Percentiles rank a stretch among this genome's conserved stretches.
These are phyloP conservation scores for Anastrepha obliqua DNA, from an alignment of 1,140 invertebrate genomes.

Conservation along the genomic window DNA sequence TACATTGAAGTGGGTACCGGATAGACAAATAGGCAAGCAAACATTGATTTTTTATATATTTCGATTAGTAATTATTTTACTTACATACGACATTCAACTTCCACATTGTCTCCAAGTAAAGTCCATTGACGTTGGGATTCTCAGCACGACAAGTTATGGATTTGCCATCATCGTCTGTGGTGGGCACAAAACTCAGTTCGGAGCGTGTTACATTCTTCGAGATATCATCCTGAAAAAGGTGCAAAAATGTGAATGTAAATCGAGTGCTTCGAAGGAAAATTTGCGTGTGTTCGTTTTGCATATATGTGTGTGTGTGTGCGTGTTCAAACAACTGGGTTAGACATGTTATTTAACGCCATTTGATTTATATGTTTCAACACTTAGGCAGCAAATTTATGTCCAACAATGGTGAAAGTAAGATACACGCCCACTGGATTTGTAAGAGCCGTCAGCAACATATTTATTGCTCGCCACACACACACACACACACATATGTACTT, in stretches of 20 bases:
- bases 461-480: neutral
- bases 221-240: slow-evolving; percentile 81
- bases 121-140: slow-evolving; percentile 88
- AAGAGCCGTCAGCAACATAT: slow-evolving; percentile 21
- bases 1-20: too few species aligned
- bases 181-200: slow-evolving; percentile 88
- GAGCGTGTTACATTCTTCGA: slow-evolving; percentile 87
- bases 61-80: slow-evolving; percentile 73
- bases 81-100: slow-evolving; percentile 92
- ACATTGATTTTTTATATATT: too few species aligned
- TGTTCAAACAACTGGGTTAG: slow-evolving; percentile 15
- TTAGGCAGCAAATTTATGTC: slow-evolving; percentile 41
- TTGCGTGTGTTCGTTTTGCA: neutral
- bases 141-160: slow-evolving; percentile 89
- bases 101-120: slow-evolving; percentile 88
- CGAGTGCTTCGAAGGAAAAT: neutral
- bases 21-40: too few species aligned
- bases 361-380: slow-evolving; percentile 50
- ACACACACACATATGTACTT: neutral
- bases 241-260: neutral
- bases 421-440: slow-evolving; percentile 26
- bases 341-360: slow-evolving; percentile 51
- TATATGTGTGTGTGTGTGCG: neutral
- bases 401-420: slow-evolving; percentile 47
- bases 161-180: slow-evolving; percentile 89